These are phyloP conservation scores for Mustela nigripes DNA, from an alignment of 2,113 vertebrate species.

Conservation along the genomic window DNA sequence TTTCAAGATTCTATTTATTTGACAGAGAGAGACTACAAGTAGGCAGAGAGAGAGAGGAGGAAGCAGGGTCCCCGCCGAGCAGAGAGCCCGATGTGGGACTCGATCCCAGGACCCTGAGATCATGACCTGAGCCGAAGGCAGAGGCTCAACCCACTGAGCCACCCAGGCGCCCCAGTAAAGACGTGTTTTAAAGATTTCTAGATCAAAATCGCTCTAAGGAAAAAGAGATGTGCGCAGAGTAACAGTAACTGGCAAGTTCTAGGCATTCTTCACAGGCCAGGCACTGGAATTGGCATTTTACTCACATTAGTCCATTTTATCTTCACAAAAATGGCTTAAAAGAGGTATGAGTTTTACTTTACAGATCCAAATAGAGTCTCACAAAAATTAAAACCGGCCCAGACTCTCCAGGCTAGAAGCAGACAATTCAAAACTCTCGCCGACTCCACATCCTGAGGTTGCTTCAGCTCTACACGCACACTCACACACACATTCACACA, in stretches of 20 bases:
- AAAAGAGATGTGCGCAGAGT: not conserved
- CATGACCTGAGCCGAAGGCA: too few species aligned
- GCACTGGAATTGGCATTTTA: rapidly evolving
- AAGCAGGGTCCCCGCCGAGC: too few species aligned
- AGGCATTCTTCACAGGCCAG: rapidly evolving
- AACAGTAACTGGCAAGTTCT: too few species aligned
- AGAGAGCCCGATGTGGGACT: too few species aligned
- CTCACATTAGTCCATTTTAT: not conserved
- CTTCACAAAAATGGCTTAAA: not conserved
- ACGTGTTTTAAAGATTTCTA: not conserved
- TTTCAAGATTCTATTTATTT: too few species aligned
- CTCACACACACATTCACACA: not conserved
- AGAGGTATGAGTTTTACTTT: not conserved
- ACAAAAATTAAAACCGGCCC: not conserved
- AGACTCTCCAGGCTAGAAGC: not conserved
- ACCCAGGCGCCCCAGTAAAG: too few species aligned
- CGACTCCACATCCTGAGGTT: rapidly evolving
- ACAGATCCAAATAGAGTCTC: not conserved
- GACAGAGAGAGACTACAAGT: too few species aligned
- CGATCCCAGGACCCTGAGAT: too few species aligned
- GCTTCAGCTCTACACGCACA: rapidly evolving
- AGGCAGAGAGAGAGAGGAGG: too few species aligned
- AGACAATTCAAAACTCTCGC: too few species aligned
- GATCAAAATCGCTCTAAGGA: not conserved
- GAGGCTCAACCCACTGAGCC: too few species aligned